Conservation (phyloP, 2,888 invertebrate species). For the Leptura quadrifasciata region DNA sequence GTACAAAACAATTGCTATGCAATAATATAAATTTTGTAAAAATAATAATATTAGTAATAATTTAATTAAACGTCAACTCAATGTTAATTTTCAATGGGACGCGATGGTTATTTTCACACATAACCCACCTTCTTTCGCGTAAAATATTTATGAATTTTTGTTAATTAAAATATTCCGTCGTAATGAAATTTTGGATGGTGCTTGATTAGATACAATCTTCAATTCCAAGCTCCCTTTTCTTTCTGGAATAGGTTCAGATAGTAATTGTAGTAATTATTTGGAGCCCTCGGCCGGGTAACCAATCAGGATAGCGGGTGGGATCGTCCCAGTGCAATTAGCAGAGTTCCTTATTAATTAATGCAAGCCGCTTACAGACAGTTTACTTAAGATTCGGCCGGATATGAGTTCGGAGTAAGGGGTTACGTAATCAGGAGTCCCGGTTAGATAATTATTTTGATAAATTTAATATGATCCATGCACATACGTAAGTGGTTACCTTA, state of each 20-base stretch:
- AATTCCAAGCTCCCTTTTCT: constrained; percentile 45
- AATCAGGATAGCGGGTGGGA: constrained; percentile 67
- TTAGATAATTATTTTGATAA: constrained; percentile 73
- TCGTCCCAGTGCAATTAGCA: constrained; percentile 73
- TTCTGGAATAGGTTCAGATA: constrained; percentile 48
- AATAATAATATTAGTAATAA: too few species aligned
- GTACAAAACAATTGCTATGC: too few species aligned
- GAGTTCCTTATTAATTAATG: constrained; percentile 74
- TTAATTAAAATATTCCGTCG: constrained; percentile 31
- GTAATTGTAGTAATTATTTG: constrained; percentile 68
- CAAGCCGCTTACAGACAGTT: constrained; percentile 73
- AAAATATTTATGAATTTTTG: neutral
- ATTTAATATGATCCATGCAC: constrained; percentile 72
- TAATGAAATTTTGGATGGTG: constrained; percentile 27
- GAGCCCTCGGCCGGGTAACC: constrained; percentile 64
- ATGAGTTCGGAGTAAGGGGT: constrained; percentile 64
- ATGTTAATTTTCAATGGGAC: too few species aligned
- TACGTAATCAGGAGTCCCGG: constrained; percentile 68
- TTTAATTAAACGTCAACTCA: too few species aligned
- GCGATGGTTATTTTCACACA: too few species aligned
- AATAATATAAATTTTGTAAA: too few species aligned
- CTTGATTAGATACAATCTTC: constrained; percentile 47
- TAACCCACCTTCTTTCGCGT: too few species aligned
- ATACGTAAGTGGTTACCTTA: constrained; percentile 70
- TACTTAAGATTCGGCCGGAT: constrained; percentile 72